Base-by-base conservation (phyloP, 1,140 invertebrate species). In the Wasmannia auropunctata region DNA sequence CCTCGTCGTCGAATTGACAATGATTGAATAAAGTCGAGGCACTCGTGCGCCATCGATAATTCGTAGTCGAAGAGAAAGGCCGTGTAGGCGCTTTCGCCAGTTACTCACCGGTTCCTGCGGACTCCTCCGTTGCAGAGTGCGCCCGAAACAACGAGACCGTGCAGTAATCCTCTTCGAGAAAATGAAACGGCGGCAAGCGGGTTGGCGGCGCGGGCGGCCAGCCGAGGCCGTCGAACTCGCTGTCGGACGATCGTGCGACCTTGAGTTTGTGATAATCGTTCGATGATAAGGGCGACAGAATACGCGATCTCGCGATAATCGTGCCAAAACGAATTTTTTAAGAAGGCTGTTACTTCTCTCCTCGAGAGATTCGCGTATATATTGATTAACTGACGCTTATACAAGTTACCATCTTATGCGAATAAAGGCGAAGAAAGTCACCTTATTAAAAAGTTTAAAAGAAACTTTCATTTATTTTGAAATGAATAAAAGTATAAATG, bases 41-140 rank as follows among this genome's bases (percentile, higher is more conserved):
- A 22, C 8, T 72, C 28, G 51, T 28, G 25, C 76, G 51, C 43
- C 51, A 49, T 89, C 79, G 76, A 89, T 84, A 86, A 89, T 86
- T 85, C 74, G 65, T 43, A 76, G 22, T 75, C 74, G 60, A 87
- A 80, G 88, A 90, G 88, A 90, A 90, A 90, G 88, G 87, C 87
- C 54, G 51, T 46, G 31, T 63, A 90, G 43, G 60, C 88, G 87
- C 88, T 90, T 90, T 90, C 88, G 77, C 87, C 60, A 25, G 69
- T 40, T 60, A 56, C 72, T 86, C 56, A 49, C 46, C 54, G 34
- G 72, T 76, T 84, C 43, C 56, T 74, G 74, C 54, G 40, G 19
- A n/a, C n/a, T n/a, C n/a, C 63, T 67, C 6, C 22, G 37, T 80
- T 63, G 67, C 58, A 75, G 54, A 88, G 56, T 51, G n/a, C 40